These are phyloP conservation scores for Volucella bombylans DNA, from an alignment of 2,888 invertebrate genomes.

Conservation along the genomic window DNA sequence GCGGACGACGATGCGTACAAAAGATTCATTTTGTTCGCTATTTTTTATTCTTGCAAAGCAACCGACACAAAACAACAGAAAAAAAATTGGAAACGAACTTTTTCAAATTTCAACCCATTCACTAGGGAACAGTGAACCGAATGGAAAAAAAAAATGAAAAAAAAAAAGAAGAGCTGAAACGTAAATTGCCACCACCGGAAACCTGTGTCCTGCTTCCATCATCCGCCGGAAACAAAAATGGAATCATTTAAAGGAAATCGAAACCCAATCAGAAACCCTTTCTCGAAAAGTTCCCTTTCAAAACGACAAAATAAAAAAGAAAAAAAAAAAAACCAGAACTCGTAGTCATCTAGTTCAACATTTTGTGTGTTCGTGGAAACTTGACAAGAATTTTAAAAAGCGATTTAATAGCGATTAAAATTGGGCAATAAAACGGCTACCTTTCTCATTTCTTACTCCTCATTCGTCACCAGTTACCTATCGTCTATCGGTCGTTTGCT, in stretches of 20 bases:
- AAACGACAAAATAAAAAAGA: too few relatives aligned
- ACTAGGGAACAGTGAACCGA: slow-evolving; percentile 11
- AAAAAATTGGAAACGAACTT: slow-evolving; percentile 37
- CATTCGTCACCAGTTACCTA: too few relatives aligned
- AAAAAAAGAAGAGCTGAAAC: slow-evolving; percentile 33
- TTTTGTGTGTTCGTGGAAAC: slow-evolving; percentile 42
- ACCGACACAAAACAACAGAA: slow-evolving; percentile 13
- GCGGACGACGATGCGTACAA: slow-evolving; percentile 37
- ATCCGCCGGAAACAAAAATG: slow-evolving; percentile 35
- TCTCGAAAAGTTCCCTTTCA: background rate
- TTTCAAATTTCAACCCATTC: slow-evolving; percentile 56
- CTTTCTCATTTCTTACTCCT: too few relatives aligned
- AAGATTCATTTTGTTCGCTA: slow-evolving; percentile 1
- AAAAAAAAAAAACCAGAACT: too few relatives aligned
- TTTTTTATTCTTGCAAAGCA: slow-evolving; percentile 16
- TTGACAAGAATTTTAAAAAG: slow-evolving; percentile 54
- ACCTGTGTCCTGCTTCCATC: slow-evolving; percentile 49
- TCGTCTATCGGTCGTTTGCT: background rate
- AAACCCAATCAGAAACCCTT: background rate
- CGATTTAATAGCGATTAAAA: slow-evolving; percentile 51
- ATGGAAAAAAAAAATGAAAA: background rate
- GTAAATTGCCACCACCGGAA: slow-evolving; percentile 64
- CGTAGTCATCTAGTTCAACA: slow-evolving; percentile 24
- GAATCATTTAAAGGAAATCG: slow-evolving; percentile 29
- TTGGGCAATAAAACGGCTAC: slow-evolving; percentile 28